Evolutionary conservation across 1,140 invertebrate genomes (phyloP).

Genomic region (Lucilia sericata): DNA sequence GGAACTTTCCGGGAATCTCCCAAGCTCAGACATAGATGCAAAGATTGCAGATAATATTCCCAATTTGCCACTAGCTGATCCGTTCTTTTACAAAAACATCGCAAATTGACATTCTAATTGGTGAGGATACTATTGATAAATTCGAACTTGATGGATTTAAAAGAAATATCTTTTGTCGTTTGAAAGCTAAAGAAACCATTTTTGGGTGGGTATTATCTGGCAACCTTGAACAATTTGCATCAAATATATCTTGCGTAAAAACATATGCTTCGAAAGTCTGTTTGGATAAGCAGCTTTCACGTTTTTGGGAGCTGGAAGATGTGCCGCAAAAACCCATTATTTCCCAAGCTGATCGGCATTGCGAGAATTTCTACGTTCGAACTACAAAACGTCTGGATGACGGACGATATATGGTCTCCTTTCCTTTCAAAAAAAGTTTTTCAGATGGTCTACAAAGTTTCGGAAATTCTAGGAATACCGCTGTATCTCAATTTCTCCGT

Average conservation of each 20-base stretch:
- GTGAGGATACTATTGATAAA: not conserved
- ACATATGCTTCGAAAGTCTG: not conserved
- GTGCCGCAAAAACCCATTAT: not conserved
- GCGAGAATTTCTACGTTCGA: too few species aligned
- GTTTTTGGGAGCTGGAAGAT: slow-evolving; percentile 16
- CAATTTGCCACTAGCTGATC: too few species aligned
- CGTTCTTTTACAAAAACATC: too few species aligned
- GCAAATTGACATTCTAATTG: too few species aligned
- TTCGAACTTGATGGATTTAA: not conserved
- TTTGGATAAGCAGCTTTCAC: not conserved
- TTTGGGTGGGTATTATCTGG: not conserved
- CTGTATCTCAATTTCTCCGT: not conserved
- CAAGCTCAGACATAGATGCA: too few species aligned
- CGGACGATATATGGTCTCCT: not conserved
- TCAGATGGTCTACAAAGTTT: not conserved
- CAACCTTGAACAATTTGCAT: not conserved
- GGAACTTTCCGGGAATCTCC: too few species aligned
- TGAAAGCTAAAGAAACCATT: not conserved
- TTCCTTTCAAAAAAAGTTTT: not conserved
- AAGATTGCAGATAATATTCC: too few species aligned
- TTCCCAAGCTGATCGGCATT: not conserved
- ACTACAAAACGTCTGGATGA: too few species aligned
- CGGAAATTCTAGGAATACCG: not conserved
- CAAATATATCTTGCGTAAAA: not conserved
- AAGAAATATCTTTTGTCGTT: not conserved